Conservation (phyloP, 2,113 vertebrate genomes). For the Noturus placidus region DNA sequence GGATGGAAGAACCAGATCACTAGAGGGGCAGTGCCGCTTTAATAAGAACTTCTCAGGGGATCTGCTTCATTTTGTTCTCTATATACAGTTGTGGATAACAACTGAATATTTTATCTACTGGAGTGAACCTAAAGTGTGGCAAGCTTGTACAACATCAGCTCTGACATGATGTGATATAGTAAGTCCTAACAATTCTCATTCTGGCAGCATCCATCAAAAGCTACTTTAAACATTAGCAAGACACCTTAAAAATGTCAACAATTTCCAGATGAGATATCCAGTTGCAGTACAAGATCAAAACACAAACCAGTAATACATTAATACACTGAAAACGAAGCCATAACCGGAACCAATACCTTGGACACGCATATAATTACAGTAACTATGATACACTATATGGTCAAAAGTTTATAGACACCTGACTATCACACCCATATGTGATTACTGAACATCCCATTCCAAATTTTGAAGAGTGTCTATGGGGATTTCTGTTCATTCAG, state of each 20-base stretch:
- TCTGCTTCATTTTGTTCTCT: not conserved
- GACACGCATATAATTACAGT: not conserved
- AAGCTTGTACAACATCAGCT: not conserved
- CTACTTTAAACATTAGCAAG: not conserved
- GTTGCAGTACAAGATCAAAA: not conserved
- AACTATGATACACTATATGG: not conserved
- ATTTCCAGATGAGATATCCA: not conserved
- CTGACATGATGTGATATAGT: not conserved
- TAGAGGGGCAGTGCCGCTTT: not conserved
- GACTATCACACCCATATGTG: not conserved
- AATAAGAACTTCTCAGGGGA: constrained; percentile 2
- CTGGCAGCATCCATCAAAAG: not conserved
- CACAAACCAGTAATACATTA: not conserved
- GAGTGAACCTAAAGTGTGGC: not conserved
- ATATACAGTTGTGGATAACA: not conserved
- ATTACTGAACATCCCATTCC: not conserved
- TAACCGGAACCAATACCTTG: not conserved
- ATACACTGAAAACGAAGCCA: not conserved
- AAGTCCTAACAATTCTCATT: not conserved
- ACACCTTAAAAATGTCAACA: not conserved
- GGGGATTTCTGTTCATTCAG: not conserved
- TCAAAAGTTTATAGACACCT: not conserved
- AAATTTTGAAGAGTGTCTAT: not conserved
- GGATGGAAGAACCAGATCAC: not conserved
- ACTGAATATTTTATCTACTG: not conserved